Conservation (phyloP, 2,888 invertebrate genomes). For the Parasteatoda lunata region DNA sequence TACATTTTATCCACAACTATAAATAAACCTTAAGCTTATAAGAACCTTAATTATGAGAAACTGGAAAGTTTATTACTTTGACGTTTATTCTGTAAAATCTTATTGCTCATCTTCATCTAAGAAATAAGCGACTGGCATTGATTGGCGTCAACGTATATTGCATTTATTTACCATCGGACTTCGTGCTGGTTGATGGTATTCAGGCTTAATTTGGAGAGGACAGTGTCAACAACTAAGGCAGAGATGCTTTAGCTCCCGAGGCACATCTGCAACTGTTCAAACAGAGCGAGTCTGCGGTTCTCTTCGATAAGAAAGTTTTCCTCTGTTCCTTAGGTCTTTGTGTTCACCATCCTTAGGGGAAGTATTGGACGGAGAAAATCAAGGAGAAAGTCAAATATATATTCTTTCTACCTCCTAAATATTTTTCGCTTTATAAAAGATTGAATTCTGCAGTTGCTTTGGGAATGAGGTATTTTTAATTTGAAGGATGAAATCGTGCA, state of each 20-base stretch:
- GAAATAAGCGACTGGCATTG: neutral
- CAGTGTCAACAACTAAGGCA: conserved; percentile 56
- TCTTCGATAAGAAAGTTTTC: conserved; percentile 56
- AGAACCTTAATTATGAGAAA: neutral
- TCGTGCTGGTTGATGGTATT: conserved; percentile 46
- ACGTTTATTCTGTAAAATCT: conserved; percentile 15
- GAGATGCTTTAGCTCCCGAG: conserved; percentile 39
- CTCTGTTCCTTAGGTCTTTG: conserved; percentile 41
- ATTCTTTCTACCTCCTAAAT: conserved; percentile 45
- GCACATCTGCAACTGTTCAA: conserved; percentile 67
- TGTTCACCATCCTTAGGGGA: conserved; percentile 45
- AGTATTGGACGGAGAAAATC: conserved; percentile 61
- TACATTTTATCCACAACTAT: too few relatives aligned
- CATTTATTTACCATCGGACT: conserved; percentile 48
- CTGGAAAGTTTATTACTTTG: neutral
- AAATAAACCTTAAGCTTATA: neutral
- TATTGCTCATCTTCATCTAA: conserved; percentile 9
- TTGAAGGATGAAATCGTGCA: too few relatives aligned
- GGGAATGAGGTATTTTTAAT: too few relatives aligned
- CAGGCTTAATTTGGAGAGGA: conserved; percentile 59
- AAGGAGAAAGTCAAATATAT: conserved; percentile 62
- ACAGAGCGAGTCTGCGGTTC: conserved; percentile 36
- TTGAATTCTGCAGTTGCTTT: conserved; percentile 14
- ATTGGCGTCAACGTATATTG: conserved; percentile 46
- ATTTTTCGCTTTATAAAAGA: conserved; percentile 43